A percentile compares a stretch with the other conserved stretches of the same genome.
phyloP scores from a whole-genome alignment of 2,888 invertebrate genomes.

The Pseudoips prasinana region DNA sequence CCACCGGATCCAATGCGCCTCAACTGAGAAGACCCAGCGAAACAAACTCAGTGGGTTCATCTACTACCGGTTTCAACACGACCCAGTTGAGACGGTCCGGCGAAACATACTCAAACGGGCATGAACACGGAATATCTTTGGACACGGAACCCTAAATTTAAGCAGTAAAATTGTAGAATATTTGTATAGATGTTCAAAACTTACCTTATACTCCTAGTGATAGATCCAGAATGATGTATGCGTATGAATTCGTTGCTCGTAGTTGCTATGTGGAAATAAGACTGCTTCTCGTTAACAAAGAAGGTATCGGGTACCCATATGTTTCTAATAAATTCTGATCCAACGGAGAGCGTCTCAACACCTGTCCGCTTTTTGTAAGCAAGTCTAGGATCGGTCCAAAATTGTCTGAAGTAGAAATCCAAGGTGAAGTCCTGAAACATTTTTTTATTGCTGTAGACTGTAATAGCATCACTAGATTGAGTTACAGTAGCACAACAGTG shows the following conservation, averaged over 20 bases:
- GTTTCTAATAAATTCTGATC: slow-evolving; percentile 97
- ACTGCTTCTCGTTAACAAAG: slow-evolving; percentile 99
- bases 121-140: no score
- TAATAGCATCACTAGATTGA: slow-evolving; percentile 18
- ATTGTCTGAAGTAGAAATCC: slow-evolving; percentile 99
- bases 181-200: slow-evolving; percentile 30
- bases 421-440: slow-evolving; percentile 93
- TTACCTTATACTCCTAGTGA: slow-evolving; percentile 97
- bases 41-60: no score
- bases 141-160: no score
- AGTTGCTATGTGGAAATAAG: slow-evolving; percentile 99
- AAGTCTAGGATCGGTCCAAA: slow-evolving; percentile 97
- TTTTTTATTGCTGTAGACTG: slow-evolving; percentile 21
- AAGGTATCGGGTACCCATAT: slow-evolving; percentile 99
- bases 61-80: no score
- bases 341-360: slow-evolving; percentile 95
- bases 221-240: slow-evolving; percentile 96
- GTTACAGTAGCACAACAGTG: slow-evolving; percentile 26
- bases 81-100: no score
- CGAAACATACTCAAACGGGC: no score
- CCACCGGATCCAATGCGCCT: no score
- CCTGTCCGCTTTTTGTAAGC: slow-evolving; percentile 94
- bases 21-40: no score
- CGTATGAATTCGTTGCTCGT: slow-evolving; percentile 99
- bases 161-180: no score